These are phyloP conservation scores for Chouioia cunea DNA, from an alignment of 2,888 invertebrate species.

Conservation along the genomic window DNA sequence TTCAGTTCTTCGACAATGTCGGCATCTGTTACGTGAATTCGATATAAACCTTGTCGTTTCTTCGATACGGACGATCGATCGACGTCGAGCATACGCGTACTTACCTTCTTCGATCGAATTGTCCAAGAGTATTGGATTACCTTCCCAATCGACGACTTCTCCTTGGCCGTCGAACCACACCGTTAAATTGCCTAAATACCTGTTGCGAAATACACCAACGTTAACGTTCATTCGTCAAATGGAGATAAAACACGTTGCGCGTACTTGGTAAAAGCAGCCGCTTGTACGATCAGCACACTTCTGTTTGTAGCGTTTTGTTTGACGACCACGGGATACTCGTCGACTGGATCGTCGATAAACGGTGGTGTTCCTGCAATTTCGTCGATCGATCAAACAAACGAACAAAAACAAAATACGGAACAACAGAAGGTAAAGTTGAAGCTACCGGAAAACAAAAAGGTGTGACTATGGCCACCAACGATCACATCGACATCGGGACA, in stretches of 20 bases:
- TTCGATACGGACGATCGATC: too few species aligned
- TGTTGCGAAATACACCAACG: constrained; percentile 48
- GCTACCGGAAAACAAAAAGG: constrained; percentile 77
- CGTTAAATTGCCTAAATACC: constrained; percentile 83
- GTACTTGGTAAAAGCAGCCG: constrained; percentile 76
- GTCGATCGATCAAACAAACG: constrained; percentile 1
- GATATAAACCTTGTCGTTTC: too few species aligned
- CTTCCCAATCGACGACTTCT: constrained; percentile 76
- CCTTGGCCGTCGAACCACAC: constrained; percentile 79
- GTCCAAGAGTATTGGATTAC: constrained; percentile 79
- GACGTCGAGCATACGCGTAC: too few species aligned
- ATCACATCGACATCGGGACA: constrained; percentile 82
- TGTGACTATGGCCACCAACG: constrained; percentile 87
- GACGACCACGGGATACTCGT: constrained; percentile 81
- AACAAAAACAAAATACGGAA: constrained; percentile 8
- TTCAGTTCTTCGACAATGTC: constrained; percentile 73
- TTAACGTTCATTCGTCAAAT: constrained; percentile 44
- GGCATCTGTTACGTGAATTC: too few species aligned
- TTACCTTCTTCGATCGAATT: constrained; percentile 75
- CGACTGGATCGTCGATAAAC: constrained; percentile 71
- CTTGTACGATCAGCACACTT: constrained; percentile 80
- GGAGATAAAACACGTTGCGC: not conserved
- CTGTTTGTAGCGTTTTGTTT: constrained; percentile 71
- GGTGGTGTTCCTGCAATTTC: constrained; percentile 54
- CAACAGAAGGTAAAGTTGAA: not conserved